These are phyloP conservation scores for Cheilinus undulatus DNA, from an alignment of 2,113 vertebrate species.

Conservation along the genomic window DNA sequence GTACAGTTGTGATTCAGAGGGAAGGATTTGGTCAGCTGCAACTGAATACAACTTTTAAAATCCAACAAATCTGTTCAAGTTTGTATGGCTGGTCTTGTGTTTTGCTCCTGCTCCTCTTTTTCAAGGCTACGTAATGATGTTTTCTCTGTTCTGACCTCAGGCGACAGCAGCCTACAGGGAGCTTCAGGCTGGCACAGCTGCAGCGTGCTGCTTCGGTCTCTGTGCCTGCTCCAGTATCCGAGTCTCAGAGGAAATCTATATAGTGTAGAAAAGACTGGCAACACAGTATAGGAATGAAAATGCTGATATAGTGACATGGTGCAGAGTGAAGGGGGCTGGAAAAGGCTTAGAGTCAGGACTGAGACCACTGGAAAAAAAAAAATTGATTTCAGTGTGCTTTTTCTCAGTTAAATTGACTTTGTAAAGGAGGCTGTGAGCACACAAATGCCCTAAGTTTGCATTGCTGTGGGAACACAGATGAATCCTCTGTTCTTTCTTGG, in stretches of 20 bases:
- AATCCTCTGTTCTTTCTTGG: too few species aligned
- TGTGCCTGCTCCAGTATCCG: conserved; percentile 49
- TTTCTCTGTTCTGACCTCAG: conserved; percentile 54
- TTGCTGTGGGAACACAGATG: too few species aligned
- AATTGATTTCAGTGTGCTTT: background rate
- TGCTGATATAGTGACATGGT: conserved; percentile 30
- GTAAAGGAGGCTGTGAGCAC: too few species aligned
- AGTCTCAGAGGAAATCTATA: conserved; percentile 46
- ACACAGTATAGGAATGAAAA: background rate
- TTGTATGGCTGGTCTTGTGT: conserved; percentile 2
- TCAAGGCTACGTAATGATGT: conserved; percentile 22
- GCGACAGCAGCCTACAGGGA: conserved; percentile 42
- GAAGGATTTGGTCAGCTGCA: too few species aligned
- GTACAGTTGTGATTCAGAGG: background rate
- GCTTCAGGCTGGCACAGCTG: conserved; percentile 8
- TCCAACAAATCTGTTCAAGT: background rate
- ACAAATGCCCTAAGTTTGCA: too few species aligned
- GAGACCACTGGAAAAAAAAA: too few species aligned
- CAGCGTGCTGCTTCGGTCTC: conserved; percentile 33
- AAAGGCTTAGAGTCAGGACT: too few species aligned
- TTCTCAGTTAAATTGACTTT: too few species aligned
- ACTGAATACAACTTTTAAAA: too few species aligned
- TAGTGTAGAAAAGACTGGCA: conserved; percentile 18
- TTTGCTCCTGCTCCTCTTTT: conserved; percentile 24
- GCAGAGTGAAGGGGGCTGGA: conserved; percentile 6